phyloP scores from a whole-genome alignment of 1,140 invertebrate genomes.

The Pseudomyrmex pallidus region DNA sequence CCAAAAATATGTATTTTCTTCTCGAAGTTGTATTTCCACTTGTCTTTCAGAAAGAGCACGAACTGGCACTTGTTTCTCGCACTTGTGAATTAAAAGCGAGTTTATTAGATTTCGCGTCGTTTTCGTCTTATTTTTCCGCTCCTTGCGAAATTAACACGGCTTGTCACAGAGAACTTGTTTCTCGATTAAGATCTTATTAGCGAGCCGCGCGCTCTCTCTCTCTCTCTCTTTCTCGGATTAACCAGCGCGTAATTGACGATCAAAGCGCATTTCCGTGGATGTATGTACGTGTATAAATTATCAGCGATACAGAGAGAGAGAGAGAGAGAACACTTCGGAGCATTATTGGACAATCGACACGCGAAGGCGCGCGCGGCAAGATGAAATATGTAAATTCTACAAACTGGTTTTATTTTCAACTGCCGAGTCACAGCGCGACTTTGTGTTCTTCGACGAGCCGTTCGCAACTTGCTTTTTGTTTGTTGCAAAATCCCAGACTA shows the following conservation, averaged over 20 bases:
- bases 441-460: slow-evolving; percentile 16
- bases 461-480: slow-evolving; percentile 27
- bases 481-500: slow-evolving; percentile 32
- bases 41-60: background rate
- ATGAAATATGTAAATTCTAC: slow-evolving; percentile 30
- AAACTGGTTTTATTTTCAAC: slow-evolving; percentile 49
- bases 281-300: background rate
- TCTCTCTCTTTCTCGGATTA: background rate
- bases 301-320: background rate
- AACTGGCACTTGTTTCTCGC: slow-evolving; percentile 4
- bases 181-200: slow-evolving; percentile 9
- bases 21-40: too few relatives aligned
- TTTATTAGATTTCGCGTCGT: background rate
- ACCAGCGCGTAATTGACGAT: slow-evolving; percentile 16
- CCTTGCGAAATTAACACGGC: slow-evolving; percentile 10
- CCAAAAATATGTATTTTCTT: too few relatives aligned
- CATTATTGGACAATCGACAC: slow-evolving; percentile 3
- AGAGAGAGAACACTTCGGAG: background rate
- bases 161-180: slow-evolving; percentile 21
- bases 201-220: background rate
- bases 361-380: background rate
- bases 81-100: background rate
- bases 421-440: slow-evolving; percentile 23
- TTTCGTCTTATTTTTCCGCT: background rate
- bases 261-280: slow-evolving; percentile 41